A percentile compares a stretch with the other conserved stretches of the same genome.
Conservation (phyloP, 2,888 invertebrate species). For the Aporophyla nigra region DNA sequence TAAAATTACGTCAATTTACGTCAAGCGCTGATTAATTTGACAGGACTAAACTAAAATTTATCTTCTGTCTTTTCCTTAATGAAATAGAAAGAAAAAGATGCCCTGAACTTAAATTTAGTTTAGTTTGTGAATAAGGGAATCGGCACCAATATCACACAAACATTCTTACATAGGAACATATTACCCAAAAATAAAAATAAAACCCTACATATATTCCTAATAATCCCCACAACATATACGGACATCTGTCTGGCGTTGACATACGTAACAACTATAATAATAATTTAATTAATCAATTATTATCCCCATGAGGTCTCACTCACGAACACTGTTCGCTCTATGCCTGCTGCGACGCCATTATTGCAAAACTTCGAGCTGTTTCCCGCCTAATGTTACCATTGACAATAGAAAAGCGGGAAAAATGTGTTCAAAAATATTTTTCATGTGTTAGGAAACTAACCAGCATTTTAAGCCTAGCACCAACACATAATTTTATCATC, state of each 20-base stretch:
- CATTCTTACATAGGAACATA: background rate
- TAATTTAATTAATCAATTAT: slow-evolving; percentile 70
- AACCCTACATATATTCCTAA: background rate
- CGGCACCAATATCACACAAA: no score
- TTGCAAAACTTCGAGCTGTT: slow-evolving; percentile 42
- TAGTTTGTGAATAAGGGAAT: no score
- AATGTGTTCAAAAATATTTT: background rate
- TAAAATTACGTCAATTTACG: no score
- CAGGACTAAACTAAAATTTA: no score
- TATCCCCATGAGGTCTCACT: slow-evolving; percentile 63
- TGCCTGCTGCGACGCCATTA: slow-evolving; percentile 66
- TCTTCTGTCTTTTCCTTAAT: no score
- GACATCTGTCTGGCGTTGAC: slow-evolving; percentile 50
- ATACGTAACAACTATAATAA: slow-evolving; percentile 61
- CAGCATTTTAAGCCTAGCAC: background rate
- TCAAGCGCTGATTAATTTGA: no score
- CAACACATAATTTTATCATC: background rate
- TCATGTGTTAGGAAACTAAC: background rate
- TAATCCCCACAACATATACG: slow-evolving; percentile 36
- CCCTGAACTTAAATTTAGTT: no score
- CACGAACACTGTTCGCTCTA: slow-evolving; percentile 45
- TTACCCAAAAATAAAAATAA: background rate
- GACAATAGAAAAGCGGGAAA: background rate
- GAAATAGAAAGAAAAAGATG: no score
- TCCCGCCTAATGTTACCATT: slow-evolving; percentile 64